Percentiles rank a stretch among this genome's conserved stretches.
These are phyloP conservation scores for Eristalis pertinax DNA, from an alignment of 2,888 invertebrate genomes.

Conservation along the genomic window DNA sequence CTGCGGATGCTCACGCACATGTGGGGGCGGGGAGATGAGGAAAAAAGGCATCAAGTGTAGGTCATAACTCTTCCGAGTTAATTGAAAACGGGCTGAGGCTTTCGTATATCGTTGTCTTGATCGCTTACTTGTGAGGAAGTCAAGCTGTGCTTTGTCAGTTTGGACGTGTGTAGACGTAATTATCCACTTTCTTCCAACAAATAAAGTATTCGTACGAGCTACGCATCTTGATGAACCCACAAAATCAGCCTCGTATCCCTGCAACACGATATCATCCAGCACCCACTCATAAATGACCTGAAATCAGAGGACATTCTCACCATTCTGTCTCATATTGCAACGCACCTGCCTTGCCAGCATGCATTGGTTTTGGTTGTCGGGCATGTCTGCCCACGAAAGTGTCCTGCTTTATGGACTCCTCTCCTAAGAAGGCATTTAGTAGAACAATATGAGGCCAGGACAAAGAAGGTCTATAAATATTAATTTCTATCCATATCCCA, in stretches of 20 bases:
- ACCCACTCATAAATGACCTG: background rate
- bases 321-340: background rate
- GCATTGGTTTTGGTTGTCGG: constrained; percentile 44
- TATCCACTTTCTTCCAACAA: background rate
- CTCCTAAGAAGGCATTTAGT: constrained; percentile 61
- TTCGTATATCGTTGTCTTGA: background rate
- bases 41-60: background rate
- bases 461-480: constrained; percentile 68
- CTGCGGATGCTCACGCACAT: background rate
- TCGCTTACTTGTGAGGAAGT: background rate
- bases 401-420: constrained; percentile 48
- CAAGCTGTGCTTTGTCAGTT: background rate
- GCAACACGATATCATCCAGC: background rate
- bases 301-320: constrained; percentile 12
- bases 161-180: background rate
- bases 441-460: constrained; percentile 63
- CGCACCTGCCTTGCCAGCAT: constrained; percentile 51
- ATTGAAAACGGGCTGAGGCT: background rate
- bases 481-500: constrained; percentile 56
- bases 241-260: background rate
- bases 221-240: constrained; percentile 42
- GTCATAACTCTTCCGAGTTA: background rate
- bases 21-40: background rate
- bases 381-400: constrained; percentile 26
- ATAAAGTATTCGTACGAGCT: constrained; percentile 12